Conservation (phyloP, 1,140 invertebrate species). For the Solenopsis invicta region DNA sequence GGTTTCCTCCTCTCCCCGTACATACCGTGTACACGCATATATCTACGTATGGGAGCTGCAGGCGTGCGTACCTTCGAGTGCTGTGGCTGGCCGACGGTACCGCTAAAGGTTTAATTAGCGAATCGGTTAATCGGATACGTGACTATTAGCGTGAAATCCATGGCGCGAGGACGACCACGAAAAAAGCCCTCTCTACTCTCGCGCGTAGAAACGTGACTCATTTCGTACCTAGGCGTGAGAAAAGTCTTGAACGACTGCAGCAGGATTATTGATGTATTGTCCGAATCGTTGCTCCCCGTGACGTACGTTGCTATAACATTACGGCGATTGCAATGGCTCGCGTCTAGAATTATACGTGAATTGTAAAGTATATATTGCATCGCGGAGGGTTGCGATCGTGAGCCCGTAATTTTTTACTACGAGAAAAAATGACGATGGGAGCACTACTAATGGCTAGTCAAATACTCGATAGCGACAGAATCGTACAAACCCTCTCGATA, state of each 20-base stretch:
- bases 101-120: conserved; percentile 78
- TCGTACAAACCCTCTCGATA: background rate
- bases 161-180: conserved; percentile 33
- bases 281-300: background rate
- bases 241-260: conserved; percentile 17
- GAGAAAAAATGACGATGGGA: background rate
- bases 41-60: conserved; percentile 51
- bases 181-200: conserved; percentile 22
- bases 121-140: conserved; percentile 78
- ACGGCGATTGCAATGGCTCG: background rate
- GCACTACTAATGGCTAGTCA: background rate
- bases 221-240: conserved; percentile 17
- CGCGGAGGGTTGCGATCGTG: background rate
- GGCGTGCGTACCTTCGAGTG: conserved; percentile 72
- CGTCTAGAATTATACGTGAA: conserved; percentile 6
- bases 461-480: conserved; percentile 12
- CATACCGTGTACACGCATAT: conserved; percentile 42
- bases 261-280: conserved; percentile 27
- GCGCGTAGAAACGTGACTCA: conserved; percentile 43
- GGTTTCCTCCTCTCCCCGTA: conserved; percentile 17
- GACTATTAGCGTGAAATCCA: conserved; percentile 75
- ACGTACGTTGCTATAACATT: conserved; percentile 8
- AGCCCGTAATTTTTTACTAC: conserved; percentile 11
- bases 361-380: background rate
- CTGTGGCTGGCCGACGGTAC: conserved; percentile 74